These are phyloP conservation scores for Orthosia cruda DNA, from an alignment of 2,888 invertebrate genomes.

Conservation along the genomic window DNA sequence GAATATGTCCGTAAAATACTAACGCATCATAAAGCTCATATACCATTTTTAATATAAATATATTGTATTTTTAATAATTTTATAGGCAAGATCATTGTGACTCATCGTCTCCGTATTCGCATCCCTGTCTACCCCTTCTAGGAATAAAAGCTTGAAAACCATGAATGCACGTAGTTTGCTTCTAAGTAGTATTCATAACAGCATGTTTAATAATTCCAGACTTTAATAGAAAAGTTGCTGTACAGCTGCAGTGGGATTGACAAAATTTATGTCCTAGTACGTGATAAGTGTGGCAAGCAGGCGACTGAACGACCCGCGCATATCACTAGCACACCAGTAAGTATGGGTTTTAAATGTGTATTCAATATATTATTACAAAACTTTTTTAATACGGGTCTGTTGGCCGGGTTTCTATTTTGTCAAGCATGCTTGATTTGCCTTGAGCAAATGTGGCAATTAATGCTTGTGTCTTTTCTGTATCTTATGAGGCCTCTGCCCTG, in stretches of 20 bases:
- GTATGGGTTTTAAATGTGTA: slow-evolving; percentile 29
- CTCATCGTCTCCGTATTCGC: slow-evolving; percentile 2
- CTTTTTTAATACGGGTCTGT: not conserved
- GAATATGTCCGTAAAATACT: too few species aligned
- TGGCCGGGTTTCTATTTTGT: not conserved
- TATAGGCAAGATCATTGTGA: not conserved
- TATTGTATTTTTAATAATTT: too few species aligned
- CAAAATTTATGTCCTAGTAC: slow-evolving; percentile 73
- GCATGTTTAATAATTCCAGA: slow-evolving; percentile 67
- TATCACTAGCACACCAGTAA: slow-evolving; percentile 68
- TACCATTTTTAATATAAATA: too few species aligned
- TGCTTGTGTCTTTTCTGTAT: too few species aligned
- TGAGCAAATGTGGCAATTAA: too few species aligned
- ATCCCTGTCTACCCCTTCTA: not conserved
- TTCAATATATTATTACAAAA: slow-evolving; percentile 2
- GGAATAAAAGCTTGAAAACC: not conserved
- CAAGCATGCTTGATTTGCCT: not conserved
- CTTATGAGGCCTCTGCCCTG: too few species aligned
- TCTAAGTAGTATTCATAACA: slow-evolving; percentile 35
- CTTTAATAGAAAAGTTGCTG: slow-evolving; percentile 73
- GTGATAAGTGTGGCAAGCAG: slow-evolving; percentile 65
- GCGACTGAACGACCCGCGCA: slow-evolving; percentile 63
- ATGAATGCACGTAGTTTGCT: slow-evolving; percentile 28
- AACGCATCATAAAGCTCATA: too few species aligned
- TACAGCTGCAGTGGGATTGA: slow-evolving; percentile 70